These are phyloP conservation scores for Ditula angustiorana DNA, from an alignment of 2,888 invertebrate species.

Conservation along the genomic window DNA sequence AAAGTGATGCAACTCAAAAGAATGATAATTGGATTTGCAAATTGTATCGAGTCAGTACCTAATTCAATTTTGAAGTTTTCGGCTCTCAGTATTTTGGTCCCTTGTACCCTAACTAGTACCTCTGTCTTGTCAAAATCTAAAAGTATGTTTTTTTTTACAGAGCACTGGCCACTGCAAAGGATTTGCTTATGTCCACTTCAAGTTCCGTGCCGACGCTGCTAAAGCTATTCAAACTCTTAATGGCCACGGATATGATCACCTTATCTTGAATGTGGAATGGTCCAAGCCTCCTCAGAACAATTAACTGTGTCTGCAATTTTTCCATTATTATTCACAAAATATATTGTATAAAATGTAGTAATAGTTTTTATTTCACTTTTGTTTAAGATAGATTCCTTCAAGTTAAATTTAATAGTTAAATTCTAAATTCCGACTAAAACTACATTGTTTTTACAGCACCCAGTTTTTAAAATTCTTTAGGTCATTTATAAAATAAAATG, in stretches of 20 bases:
- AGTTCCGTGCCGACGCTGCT: slow-evolving; percentile 95
- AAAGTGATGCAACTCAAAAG: no score
- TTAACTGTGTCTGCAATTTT: slow-evolving; percentile 47
- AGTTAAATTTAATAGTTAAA: no score
- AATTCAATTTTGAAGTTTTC: no score
- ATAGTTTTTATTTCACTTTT: slow-evolving; percentile 5
- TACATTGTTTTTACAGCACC: no score
- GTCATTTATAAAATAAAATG: no score
- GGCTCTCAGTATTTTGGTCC: no score
- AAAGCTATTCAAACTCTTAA: slow-evolving; percentile 95
- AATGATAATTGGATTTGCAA: no score
- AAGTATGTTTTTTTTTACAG: slow-evolving; percentile 61
- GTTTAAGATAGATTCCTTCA: background rate
- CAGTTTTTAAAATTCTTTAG: no score
- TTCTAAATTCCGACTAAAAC: no score
- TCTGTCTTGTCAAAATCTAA: background rate
- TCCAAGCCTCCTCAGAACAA: slow-evolving; percentile 92
- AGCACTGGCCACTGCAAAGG: slow-evolving; percentile 96
- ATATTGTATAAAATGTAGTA: slow-evolving; percentile 34
- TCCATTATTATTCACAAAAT: slow-evolving; percentile 32
- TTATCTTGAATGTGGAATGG: slow-evolving; percentile 99
- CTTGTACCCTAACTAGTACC: no score
- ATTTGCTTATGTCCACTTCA: slow-evolving; percentile 99
- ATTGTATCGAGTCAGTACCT: no score
- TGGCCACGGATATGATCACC: slow-evolving; percentile 98